Percentiles rank a stretch among this genome's conserved stretches.
phyloP scores from a whole-genome alignment of 23 tunicate species.

The Halocynthia aurantium region DNA sequence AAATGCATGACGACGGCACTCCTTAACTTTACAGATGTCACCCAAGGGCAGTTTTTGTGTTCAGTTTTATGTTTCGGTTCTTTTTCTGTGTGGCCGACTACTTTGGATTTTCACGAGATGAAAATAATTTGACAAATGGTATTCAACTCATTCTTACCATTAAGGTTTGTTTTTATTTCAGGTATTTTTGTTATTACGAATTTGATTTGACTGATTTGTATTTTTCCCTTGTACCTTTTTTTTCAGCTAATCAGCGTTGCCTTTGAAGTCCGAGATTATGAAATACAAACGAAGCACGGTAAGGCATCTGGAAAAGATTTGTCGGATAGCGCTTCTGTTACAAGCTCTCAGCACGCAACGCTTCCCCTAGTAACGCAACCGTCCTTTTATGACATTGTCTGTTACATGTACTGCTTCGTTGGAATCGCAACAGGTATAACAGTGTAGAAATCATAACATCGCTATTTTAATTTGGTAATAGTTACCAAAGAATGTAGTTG shows the following conservation, averaged over 20 bases:
- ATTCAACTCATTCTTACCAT: background rate
- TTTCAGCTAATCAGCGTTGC: slow-evolving; percentile 22
- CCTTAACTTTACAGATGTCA: background rate
- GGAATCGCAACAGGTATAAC: slow-evolving; percentile 9
- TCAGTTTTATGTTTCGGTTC: slow-evolving; percentile 4
- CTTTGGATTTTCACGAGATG: slow-evolving; percentile 2
- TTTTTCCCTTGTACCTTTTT: too few relatives aligned
- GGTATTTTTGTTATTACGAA: background rate
- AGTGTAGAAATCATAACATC: background rate
- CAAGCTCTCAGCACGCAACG: background rate
- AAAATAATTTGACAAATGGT: slow-evolving; percentile 12
- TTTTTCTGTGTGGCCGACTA: slow-evolving; percentile 7
- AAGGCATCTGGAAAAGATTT: too few relatives aligned
- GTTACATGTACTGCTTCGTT: slow-evolving; percentile 29
- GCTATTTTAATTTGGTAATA: background rate
- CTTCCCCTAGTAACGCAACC: slow-evolving; percentile 2
- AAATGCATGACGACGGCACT: too few relatives aligned
- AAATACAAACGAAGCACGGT: background rate
- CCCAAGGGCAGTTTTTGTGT: slow-evolving; percentile 8
- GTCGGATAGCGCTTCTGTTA: too few relatives aligned
- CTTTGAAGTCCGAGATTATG: slow-evolving; percentile 10
- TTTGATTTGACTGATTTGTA: background rate
- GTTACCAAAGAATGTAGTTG: too few relatives aligned
- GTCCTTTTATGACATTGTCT: slow-evolving; percentile 9
- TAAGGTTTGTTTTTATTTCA: background rate